phyloP scores from a whole-genome alignment of 2,888 invertebrate genomes.

The Pristionchus maxplancki region DNA sequence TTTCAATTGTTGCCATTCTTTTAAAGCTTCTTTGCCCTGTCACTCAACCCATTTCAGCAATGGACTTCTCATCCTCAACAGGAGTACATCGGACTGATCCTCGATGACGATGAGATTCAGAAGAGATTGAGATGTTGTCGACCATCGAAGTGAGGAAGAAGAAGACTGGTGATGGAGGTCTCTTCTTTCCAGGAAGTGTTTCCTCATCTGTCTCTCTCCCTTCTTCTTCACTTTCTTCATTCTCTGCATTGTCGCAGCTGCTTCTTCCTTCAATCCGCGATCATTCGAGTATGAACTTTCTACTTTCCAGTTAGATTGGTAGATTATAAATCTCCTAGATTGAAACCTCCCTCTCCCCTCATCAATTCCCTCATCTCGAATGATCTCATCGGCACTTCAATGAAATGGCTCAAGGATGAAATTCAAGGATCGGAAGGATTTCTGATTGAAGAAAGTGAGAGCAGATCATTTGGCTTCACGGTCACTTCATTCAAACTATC shows the following conservation, averaged over 20 bases:
- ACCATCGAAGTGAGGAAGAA: not conserved
- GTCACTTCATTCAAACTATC: no score
- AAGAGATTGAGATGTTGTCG: conserved; percentile 13
- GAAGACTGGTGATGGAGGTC: not conserved
- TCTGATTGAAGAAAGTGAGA: not conserved
- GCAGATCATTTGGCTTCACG: no score
- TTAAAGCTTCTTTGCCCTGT: not conserved
- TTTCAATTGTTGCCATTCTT: no score
- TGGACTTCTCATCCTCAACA: not conserved
- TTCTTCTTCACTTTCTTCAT: conserved; percentile 4
- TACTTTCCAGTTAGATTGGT: not conserved
- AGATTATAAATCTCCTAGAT: not conserved
- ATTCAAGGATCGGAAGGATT: not conserved
- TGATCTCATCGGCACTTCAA: not conserved
- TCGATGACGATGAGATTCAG: conserved; percentile 37
- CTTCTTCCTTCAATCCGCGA: conserved; percentile 1
- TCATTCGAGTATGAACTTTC: not conserved
- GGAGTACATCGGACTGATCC: conserved; percentile 25
- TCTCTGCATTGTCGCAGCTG: not conserved
- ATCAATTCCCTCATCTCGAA: not conserved
- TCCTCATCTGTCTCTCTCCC: conserved; percentile 28
- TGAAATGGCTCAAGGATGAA: conserved; percentile 6
- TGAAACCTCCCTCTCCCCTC: not conserved
- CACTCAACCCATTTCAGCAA: not conserved
- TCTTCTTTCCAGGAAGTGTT: not conserved